Evolutionary conservation across 2,888 invertebrate species (phyloP).

Genomic region (Eueremaeus valkanovi): DNA sequence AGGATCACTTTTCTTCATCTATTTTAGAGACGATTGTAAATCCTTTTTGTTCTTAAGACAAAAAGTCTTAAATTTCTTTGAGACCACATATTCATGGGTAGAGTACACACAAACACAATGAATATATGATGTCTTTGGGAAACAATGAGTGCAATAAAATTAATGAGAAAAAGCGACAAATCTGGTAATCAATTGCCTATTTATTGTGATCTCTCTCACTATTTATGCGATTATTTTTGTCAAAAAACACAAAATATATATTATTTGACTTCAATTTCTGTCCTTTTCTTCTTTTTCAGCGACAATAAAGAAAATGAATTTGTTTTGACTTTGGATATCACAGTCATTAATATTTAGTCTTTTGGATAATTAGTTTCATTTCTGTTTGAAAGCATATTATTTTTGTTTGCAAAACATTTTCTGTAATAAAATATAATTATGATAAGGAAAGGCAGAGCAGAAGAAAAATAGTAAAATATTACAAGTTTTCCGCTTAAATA

Average conservation of each 20-base stretch:
- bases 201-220: conserved; percentile 14
- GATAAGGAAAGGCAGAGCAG: background rate
- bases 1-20: conserved; percentile 36
- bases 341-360: conserved; percentile 1
- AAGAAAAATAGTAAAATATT: background rate
- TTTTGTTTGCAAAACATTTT: background rate
- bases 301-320: conserved; percentile 26
- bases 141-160: conserved; percentile 33
- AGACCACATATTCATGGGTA: conserved; percentile 22
- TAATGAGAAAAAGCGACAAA: conserved; percentile 33
- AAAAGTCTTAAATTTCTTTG: conserved; percentile 23
- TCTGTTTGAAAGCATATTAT: too few species aligned
- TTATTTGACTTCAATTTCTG: conserved; percentile 11
- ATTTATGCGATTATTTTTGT: conserved; percentile 29
- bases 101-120: conserved; percentile 5
- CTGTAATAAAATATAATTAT: background rate
- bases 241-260: conserved; percentile 15
- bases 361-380: background rate
- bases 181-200: conserved; percentile 24
- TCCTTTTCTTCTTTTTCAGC: conserved; percentile 1
- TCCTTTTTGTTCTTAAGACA: conserved; percentile 15
- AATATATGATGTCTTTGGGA: background rate
- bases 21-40: conserved; percentile 32
- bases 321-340: background rate
- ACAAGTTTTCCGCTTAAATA: background rate